These are phyloP conservation scores for Drosophila sproati DNA, from an alignment of 1,140 invertebrate species.

Conservation along the genomic window DNA sequence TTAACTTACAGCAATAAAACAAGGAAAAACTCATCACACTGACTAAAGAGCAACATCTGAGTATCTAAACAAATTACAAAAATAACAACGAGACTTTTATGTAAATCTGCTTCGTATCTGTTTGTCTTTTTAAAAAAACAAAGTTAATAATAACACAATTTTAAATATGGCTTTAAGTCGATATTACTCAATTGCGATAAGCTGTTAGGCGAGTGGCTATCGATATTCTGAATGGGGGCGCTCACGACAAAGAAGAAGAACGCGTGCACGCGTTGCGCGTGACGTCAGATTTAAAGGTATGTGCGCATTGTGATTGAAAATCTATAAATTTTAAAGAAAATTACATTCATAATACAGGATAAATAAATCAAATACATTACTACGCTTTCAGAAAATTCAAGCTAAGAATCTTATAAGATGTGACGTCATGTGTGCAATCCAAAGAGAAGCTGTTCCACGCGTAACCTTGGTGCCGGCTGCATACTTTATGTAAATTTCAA, in stretches of 20 bases:
- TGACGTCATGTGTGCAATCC: slow-evolving; percentile 3
- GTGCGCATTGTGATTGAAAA: neutral
- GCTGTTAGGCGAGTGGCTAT: neutral
- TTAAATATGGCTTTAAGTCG: neutral
- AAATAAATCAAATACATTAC: neutral
- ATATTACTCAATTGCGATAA: neutral
- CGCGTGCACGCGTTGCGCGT: neutral
- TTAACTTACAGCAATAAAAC: neutral
- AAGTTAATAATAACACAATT: neutral
- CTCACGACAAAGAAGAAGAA: neutral
- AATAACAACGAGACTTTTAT: neutral
- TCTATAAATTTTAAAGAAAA: neutral
- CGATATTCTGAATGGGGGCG: neutral
- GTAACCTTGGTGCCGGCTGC: slow-evolving; percentile 10
- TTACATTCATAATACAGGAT: neutral
- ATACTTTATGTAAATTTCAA: slow-evolving; percentile 15
- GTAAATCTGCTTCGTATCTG: no score
- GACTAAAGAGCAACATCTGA: neutral
- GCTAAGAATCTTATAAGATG: neutral
- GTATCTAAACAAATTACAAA: neutral
- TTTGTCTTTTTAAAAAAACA: no score
- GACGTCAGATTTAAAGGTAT: neutral
- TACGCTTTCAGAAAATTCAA: no score
- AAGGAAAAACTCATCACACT: neutral
- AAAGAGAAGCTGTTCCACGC: neutral